Evolutionary conservation across 2,888 invertebrate genomes (phyloP).

Genomic region (Epinotia bilunana): DNA sequence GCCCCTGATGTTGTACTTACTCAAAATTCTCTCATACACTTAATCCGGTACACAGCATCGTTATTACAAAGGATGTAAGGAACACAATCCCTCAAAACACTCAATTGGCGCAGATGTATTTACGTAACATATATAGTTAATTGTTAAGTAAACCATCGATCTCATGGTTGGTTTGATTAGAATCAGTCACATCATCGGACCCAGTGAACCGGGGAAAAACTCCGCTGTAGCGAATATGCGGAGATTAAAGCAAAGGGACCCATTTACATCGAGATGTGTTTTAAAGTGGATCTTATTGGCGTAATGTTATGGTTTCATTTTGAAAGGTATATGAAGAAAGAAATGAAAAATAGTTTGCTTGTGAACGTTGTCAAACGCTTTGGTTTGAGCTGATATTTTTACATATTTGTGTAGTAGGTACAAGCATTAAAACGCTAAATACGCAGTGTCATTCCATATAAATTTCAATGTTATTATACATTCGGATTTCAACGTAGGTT

Average conservation of each 20-base stretch:
- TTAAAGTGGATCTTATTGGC: background rate
- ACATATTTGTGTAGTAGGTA: background rate
- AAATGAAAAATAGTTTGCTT: background rate
- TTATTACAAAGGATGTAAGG: background rate
- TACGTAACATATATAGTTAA: slow-evolving; percentile 17
- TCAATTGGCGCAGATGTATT: background rate
- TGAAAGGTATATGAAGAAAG: background rate
- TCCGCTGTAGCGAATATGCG: slow-evolving; percentile 12
- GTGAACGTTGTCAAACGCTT: slow-evolving; percentile 9
- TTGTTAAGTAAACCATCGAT: slow-evolving; percentile 35
- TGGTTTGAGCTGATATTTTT: background rate
- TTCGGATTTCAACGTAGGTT: background rate
- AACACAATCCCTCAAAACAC: background rate
- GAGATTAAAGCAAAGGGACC: slow-evolving; percentile 12
- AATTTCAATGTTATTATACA: background rate
- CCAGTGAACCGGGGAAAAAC: slow-evolving; percentile 40
- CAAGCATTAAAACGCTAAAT: background rate
- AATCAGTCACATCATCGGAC: slow-evolving; percentile 48
- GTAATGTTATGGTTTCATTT: slow-evolving; percentile 7
- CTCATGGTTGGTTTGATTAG: slow-evolving; percentile 49
- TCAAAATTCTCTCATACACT: no score
- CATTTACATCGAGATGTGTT: background rate
- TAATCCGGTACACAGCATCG: no score
- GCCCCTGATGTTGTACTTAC: no score
- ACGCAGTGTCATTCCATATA: background rate